A percentile compares a stretch with the other conserved stretches of the same genome.
These are phyloP conservation scores for Anodontia alba DNA, from an alignment of 2,888 invertebrate genomes.

Conservation along the genomic window DNA sequence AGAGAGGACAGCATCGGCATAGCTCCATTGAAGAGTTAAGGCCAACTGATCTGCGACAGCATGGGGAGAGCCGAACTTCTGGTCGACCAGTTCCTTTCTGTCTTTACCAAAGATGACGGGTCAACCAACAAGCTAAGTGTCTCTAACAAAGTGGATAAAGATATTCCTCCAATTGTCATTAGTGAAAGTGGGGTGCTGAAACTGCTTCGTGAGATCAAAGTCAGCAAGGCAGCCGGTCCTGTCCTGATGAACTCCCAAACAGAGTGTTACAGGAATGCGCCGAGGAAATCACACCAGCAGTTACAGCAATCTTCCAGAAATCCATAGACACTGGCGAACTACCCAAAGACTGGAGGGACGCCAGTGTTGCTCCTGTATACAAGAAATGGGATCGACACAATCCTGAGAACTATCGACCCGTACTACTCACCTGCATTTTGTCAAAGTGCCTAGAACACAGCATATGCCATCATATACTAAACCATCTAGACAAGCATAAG, in stretches of 20 bases:
- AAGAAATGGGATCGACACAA: background rate
- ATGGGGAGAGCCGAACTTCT: no score
- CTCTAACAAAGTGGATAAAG: background rate
- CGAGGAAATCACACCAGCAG: background rate
- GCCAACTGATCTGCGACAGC: conserved; percentile 21
- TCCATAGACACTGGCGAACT: no score
- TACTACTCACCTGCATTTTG: no score
- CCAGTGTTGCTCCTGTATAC: no score
- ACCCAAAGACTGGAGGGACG: no score
- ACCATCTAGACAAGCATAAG: no score
- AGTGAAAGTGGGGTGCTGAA: background rate
- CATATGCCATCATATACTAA: no score
- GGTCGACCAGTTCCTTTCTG: conserved; percentile 42
- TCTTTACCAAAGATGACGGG: conserved; percentile 24
- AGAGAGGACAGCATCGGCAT: conserved; percentile 26
- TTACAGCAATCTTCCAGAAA: no score
- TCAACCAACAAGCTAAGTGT: background rate
- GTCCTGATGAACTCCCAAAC: background rate
- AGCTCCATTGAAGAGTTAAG: conserved; percentile 30
- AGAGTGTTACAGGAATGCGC: background rate
- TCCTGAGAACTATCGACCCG: background rate
- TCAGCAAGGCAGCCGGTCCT: background rate
- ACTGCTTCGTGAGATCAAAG: background rate
- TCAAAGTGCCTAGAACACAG: background rate
- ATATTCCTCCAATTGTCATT: background rate